phyloP scores from a whole-genome alignment of 2,113 vertebrate species.

The Phalacrocorax pelagicus region DNA sequence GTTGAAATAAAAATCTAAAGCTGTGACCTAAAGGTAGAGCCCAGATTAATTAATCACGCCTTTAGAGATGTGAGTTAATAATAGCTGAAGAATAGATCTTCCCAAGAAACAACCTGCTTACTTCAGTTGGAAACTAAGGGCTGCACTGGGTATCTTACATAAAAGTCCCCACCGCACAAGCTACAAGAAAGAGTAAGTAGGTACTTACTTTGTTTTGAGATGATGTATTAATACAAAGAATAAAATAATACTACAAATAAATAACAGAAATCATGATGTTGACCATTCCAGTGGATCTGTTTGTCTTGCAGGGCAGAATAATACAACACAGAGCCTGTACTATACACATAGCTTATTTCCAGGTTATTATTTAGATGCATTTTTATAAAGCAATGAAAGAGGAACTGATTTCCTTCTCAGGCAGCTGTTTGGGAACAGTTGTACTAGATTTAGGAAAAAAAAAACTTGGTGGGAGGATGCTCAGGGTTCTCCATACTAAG shows the following conservation, averaged over 20 bases:
- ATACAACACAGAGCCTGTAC: not conserved
- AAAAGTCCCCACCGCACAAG: accelerated
- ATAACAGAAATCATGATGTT: not conserved
- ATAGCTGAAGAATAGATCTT: not conserved
- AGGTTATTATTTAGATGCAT: not conserved
- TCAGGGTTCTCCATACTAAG: not conserved
- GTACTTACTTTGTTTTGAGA: not conserved
- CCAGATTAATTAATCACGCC: not conserved
- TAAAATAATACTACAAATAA: not conserved
- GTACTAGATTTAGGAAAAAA: not conserved
- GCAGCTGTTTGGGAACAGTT: not conserved
- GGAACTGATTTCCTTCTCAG: not conserved
- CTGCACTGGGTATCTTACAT: no score
- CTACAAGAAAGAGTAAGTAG: not conserved
- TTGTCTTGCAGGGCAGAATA: not conserved
- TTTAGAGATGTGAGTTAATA: not conserved
- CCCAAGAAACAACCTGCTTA: not conserved
- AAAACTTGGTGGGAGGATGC: not conserved
- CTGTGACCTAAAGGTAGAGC: not conserved
- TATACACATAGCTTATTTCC: not conserved
- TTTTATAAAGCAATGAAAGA: not conserved
- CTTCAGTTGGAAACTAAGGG: not conserved
- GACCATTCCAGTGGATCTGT: not conserved
- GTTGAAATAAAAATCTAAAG: not conserved
- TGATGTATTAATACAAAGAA: not conserved